Evolutionary conservation across 1,140 invertebrate species (phyloP).

Genomic region (Nautilus pompilius): DNA sequence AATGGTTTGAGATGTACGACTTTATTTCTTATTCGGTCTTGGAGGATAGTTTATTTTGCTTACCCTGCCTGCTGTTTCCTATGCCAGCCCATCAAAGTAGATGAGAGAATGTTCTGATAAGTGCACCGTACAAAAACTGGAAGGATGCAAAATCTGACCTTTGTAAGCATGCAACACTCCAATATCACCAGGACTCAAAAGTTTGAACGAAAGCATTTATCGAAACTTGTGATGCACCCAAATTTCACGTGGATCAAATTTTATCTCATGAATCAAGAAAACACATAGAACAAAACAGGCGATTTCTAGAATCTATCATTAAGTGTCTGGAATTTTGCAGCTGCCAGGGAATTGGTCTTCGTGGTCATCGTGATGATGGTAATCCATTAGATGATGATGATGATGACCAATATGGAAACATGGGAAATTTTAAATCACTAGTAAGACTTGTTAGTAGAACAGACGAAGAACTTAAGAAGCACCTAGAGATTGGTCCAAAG

Average conservation of each 20-base stretch:
- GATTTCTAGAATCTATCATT: constrained; percentile 7
- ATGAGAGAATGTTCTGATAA: constrained; percentile 7
- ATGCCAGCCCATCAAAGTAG: constrained; percentile 8
- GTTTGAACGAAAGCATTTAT: not conserved
- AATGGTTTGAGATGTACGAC: no score
- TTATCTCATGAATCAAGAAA: not conserved
- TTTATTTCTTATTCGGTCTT: no score
- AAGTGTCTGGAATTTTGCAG: constrained; percentile 18
- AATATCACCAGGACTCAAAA: constrained; percentile 11
- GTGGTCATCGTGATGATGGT: constrained; percentile 15
- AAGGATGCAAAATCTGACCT: constrained; percentile 9
- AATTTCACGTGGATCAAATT: not conserved
- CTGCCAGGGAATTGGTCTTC: constrained; percentile 7
- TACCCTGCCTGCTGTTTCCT: no score
- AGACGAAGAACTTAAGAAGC: constrained; percentile 19
- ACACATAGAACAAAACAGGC: not conserved
- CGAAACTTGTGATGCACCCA: not conserved
- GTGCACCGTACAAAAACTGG: constrained; percentile 14
- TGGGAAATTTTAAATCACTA: constrained; percentile 21
- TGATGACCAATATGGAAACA: constrained; percentile 9
- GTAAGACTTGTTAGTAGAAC: constrained; percentile 13
- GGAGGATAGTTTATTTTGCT: no score
- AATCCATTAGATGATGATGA: no score
- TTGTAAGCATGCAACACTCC: constrained; percentile 4
- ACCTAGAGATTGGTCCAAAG: constrained; percentile 14